Evolutionary conservation across 1,140 invertebrate species (phyloP), one percentile per base, ranked within the genome.

Genomic region (Vanessa tameamea): DNA sequence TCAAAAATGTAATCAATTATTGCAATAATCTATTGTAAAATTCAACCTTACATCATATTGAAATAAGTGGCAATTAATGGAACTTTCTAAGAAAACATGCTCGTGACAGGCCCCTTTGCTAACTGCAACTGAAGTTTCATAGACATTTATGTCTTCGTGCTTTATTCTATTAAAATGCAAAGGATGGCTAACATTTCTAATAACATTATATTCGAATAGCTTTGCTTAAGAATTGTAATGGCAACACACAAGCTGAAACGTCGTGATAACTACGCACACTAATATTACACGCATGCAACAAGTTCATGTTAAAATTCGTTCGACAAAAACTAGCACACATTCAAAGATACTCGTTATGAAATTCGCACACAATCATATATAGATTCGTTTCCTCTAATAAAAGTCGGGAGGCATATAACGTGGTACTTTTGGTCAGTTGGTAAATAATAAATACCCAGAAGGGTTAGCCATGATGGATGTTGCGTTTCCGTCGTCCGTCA

Each of bases 391-490:
- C 20, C 59, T 64, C 48, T 64, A 71, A 71, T 64, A 71, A 71
- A 71, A 64, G 61, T 16, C 63, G 43, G 43, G 43, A 48, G 63
- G 47, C 71, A 43, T 26, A 37, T 68, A 55, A 31, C 47, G 26
- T 51, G 69, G 69, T 64, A 66, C 47, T 71, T 50, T 75, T 71
- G 73, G 73, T 75, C 69, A 75, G 68, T 69, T 64, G 48, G 73
- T 75, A 75, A 75, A 75, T 75, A 75, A 75, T 75, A 75, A 75
- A 75, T 71, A 67, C 73, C 47, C 68, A 66, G 63, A 75, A 75
- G 73, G 73, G 73, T 75, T 75, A 50, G 47, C 73, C 16, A 47
- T 71, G 73, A 75, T 75, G 68, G 73, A 75, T 75, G 68, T 69
- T 47, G 13, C 69, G 64, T 67, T 67, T 71, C 73, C 73, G 73